Conservation (phyloP, 2,797 vertebrate species). For the Schizothorax lantsangensis region DNA sequence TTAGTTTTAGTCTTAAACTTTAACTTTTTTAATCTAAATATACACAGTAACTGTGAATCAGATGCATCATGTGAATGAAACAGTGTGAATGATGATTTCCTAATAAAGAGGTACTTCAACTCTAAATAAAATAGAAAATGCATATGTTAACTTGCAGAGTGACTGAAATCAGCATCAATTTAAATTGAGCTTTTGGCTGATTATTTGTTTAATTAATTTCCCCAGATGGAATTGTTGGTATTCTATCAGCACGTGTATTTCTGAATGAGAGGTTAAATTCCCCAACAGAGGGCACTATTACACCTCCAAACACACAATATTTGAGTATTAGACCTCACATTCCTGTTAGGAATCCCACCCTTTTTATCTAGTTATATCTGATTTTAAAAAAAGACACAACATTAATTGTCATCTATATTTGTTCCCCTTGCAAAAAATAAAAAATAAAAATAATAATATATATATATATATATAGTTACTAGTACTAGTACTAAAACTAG, state of each 20-base stretch:
- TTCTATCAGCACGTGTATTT: background rate
- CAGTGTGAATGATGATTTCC: background rate
- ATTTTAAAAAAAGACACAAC: background rate
- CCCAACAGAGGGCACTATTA: conserved; percentile 65
- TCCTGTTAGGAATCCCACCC: background rate
- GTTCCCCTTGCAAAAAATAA: no score
- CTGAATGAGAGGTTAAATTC: conserved; percentile 5
- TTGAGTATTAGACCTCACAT: background rate
- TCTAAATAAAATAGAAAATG: background rate
- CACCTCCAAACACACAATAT: conserved; percentile 31
- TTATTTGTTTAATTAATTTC: background rate
- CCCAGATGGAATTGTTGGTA: background rate
- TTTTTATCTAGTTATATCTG: background rate
- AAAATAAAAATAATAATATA: background rate
- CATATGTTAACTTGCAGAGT: no score
- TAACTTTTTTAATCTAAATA: background rate
- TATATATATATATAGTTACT: no score
- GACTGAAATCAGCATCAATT: background rate
- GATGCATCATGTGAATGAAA: background rate
- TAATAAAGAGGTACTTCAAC: background rate
- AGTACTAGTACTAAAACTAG: no score
- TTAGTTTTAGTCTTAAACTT: background rate
- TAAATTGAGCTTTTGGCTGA: background rate
- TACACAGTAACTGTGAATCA: background rate
- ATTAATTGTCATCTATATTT: background rate